Conservation (phyloP, 1,140 invertebrate genomes). For the Mercenaria mercenaria region DNA sequence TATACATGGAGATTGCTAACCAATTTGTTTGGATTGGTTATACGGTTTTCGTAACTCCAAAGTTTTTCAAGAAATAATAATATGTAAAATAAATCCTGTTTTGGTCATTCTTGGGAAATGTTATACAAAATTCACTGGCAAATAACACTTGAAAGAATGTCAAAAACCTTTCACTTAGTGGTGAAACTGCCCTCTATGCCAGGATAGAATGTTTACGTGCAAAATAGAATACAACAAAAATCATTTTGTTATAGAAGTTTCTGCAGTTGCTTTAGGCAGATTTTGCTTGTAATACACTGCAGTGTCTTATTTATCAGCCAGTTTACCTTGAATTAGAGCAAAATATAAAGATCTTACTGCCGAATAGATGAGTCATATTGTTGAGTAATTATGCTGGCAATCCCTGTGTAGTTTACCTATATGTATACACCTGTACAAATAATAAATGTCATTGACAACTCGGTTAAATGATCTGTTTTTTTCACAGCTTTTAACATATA, state of each 20-base stretch:
- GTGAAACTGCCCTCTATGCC: too few relatives aligned
- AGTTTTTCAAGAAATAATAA: too few relatives aligned
- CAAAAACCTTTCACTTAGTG: too few relatives aligned
- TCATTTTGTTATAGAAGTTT: not conserved
- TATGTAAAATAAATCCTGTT: too few relatives aligned
- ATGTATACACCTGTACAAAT: slow-evolving; percentile 23
- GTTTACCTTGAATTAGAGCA: slow-evolving; percentile 39
- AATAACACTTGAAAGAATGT: too few relatives aligned
- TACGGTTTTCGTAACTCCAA: too few relatives aligned
- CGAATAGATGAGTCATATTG: slow-evolving; percentile 18
- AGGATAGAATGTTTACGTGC: not conserved
- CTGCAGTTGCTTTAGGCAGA: not conserved
- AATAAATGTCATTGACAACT: slow-evolving; percentile 3
- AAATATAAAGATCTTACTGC: not conserved
- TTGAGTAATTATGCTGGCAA: slow-evolving; percentile 35
- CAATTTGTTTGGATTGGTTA: too few relatives aligned
- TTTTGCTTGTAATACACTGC: not conserved
- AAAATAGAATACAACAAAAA: not conserved
- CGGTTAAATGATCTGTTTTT: too few relatives aligned
- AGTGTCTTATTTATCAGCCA: not conserved
- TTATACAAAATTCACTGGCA: too few relatives aligned
- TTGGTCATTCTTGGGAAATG: too few relatives aligned
- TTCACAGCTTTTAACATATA: too few relatives aligned
- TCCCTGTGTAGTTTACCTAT: slow-evolving; percentile 30
- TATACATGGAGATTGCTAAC: too few relatives aligned